These are phyloP conservation scores for Oligia fasciuncula DNA, from an alignment of 2,888 invertebrate species.

Conservation along the genomic window DNA sequence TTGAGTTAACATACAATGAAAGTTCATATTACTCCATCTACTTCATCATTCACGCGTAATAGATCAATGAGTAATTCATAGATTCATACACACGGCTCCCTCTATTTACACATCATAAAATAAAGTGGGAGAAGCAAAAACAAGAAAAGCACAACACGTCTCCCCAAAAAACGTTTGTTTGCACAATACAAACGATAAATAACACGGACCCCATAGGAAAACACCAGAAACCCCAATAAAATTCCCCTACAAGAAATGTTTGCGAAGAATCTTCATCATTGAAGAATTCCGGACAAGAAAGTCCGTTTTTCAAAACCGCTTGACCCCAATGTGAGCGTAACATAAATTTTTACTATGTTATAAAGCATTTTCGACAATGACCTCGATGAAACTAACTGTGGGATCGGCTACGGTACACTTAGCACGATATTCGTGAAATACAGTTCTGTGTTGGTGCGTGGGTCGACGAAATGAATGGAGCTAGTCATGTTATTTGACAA, in stretches of 20 bases:
- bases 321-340: slow-evolving; percentile 54
- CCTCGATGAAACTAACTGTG: slow-evolving; percentile 54
- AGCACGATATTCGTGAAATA: slow-evolving; percentile 52
- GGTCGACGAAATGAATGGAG: slow-evolving; percentile 14
- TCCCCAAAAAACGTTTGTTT: slow-evolving; percentile 70
- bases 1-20: slow-evolving; percentile 37
- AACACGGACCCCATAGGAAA: slow-evolving; percentile 70
- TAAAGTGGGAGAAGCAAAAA: slow-evolving; percentile 51
- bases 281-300: slow-evolving; percentile 47
- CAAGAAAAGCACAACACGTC: slow-evolving; percentile 56
- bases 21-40: slow-evolving; percentile 26
- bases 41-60: slow-evolving; percentile 51
- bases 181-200: slow-evolving; percentile 76
- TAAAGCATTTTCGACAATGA: slow-evolving; percentile 58
- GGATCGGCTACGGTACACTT: slow-evolving; percentile 43
- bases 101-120: slow-evolving; percentile 59
- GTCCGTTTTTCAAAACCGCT: slow-evolving; percentile 59
- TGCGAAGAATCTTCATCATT: slow-evolving; percentile 42
- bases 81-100: slow-evolving; percentile 51
- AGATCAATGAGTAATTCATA: slow-evolving; percentile 59
- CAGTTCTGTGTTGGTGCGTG: slow-evolving; percentile 27
- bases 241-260: slow-evolving; percentile 44
- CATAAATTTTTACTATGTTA: slow-evolving; percentile 55
- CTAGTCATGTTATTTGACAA: slow-evolving; percentile 18
- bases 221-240: slow-evolving; percentile 57